Evolutionary conservation across 1,140 invertebrate genomes (phyloP).

Genomic region (Adoxophyes honmai): DNA sequence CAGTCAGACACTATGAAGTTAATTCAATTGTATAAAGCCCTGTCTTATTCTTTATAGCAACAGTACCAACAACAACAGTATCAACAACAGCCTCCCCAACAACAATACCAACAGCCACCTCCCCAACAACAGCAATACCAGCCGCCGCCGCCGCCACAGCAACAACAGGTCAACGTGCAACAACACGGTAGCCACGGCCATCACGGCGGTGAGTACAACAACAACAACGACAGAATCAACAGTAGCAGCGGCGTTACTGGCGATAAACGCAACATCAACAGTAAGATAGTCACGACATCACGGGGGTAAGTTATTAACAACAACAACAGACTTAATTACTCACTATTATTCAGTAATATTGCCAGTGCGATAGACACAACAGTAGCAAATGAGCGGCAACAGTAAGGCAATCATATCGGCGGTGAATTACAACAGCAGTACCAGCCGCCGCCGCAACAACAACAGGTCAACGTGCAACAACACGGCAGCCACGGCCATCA

Average conservation of each 20-base stretch:
- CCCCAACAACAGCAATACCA: slow-evolving; percentile 32
- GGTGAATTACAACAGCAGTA: slow-evolving; percentile 36
- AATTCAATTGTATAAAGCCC: too few relatives aligned
- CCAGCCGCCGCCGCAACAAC: slow-evolving; percentile 31
- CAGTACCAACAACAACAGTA: slow-evolving; percentile 22
- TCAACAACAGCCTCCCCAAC: slow-evolving; percentile 26
- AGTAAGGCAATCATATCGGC: too few relatives aligned
- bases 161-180: slow-evolving; percentile 34
- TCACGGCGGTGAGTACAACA: slow-evolving; percentile 26
- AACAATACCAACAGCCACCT: slow-evolving; percentile 29
- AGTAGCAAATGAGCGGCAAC: too few relatives aligned
- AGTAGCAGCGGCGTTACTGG: too few relatives aligned
- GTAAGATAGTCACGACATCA: too few relatives aligned
- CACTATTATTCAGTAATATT: too few relatives aligned
- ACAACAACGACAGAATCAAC: not conserved
- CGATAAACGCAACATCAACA: too few relatives aligned
- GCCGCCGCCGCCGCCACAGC: slow-evolving; percentile 30
- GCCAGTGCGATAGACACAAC: too few relatives aligned
- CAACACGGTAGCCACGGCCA: not conserved
- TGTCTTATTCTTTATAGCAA: too few relatives aligned
- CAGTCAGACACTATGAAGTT: too few relatives aligned
- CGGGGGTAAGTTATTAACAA: too few relatives aligned
- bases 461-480: slow-evolving; percentile 32
- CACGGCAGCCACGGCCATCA: slow-evolving; percentile 14
- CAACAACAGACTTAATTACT: too few relatives aligned